Evolutionary conservation across 2,113 vertebrate species (phyloP), one percentile per base, ranked within the genome.

Genomic region (Dicerorhinus sumatrensis): DNA sequence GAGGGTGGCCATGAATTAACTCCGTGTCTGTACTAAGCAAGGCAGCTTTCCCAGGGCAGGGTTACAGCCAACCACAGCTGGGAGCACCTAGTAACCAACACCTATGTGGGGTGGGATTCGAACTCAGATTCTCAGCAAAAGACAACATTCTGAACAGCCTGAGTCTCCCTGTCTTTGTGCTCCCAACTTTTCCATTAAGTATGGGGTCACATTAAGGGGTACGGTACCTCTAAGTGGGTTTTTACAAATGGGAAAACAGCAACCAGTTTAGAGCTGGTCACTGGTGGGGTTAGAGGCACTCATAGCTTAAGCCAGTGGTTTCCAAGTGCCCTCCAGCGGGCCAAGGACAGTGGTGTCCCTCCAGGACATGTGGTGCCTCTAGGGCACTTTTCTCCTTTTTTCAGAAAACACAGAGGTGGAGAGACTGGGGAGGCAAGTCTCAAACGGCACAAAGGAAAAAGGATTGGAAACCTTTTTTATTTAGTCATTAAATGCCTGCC

Each of bases 401-500:
- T 58, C 54, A 6, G 63, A 92, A 90, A 46, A 84, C 8, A 51
- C 0, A 1, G 36, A 42, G 7, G 20, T 94, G 39, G 23, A 73
- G 67, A 75, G 39, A 9, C 2, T 42, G 46, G 25, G 3, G 13
- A 87, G 39, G 2, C 85, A 75, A 62, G 20, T 90, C 36, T 87
- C 42, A 31, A 60, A 63, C 42, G 39, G 56, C 88, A 96, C 84
- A 88, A 96, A 97, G 21, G 8, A 94, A 72, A 54, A 58, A 94
- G 42, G 63, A 76, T 27, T 39, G 13, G 20, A 91, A 89, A 70
- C 14, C 33, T 69, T 86, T 93, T 84, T 69, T 48, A 77, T 77
- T 77, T 92, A 73, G 89, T 93, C 73, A 94, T 76, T 94, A 89
- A 80, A 95, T 90, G 94, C 54, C 70, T 94, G 29, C 63, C 82